Conservation (phyloP, 1,140 invertebrate genomes). For the Sipha flava region DNA sequence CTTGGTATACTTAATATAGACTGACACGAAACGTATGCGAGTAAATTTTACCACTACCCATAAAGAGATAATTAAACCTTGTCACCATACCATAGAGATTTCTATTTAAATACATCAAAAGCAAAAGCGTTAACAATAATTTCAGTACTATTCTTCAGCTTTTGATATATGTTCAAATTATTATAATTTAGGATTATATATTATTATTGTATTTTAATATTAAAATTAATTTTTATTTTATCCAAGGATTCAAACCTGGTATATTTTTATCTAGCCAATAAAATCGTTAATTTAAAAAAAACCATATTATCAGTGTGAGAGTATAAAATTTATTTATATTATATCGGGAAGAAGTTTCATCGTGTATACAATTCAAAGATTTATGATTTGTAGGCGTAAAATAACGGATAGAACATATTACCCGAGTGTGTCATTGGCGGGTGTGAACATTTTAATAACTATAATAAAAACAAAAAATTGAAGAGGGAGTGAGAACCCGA, state of each 20-base stretch:
- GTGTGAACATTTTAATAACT: constrained; percentile 24
- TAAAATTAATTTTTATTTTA: too few species aligned
- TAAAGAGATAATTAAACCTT: constrained; percentile 29
- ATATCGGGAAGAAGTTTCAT: neutral
- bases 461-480: constrained; percentile 14
- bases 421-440: constrained; percentile 10
- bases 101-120: neutral
- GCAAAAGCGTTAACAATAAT: neutral
- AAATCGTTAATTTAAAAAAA: too few species aligned
- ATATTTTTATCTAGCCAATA: too few species aligned
- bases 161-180: neutral
- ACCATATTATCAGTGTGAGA: too few species aligned
- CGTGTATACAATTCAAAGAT: neutral
- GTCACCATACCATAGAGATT: neutral
- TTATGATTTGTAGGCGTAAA: neutral
- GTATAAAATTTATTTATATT: too few species aligned
- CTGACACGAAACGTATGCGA: constrained; percentile 25
- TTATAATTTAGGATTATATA: neutral
- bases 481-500: constrained; percentile 10
- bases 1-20: constrained; percentile 26
- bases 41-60: constrained; percentile 8
- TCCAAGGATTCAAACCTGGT: too few species aligned
- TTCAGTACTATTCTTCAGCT: neutral
- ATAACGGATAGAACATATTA: constrained; percentile 13
- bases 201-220: too few species aligned